Base-by-base conservation (phyloP, 2,888 invertebrate species). In the Halictus quadricinctus region DNA sequence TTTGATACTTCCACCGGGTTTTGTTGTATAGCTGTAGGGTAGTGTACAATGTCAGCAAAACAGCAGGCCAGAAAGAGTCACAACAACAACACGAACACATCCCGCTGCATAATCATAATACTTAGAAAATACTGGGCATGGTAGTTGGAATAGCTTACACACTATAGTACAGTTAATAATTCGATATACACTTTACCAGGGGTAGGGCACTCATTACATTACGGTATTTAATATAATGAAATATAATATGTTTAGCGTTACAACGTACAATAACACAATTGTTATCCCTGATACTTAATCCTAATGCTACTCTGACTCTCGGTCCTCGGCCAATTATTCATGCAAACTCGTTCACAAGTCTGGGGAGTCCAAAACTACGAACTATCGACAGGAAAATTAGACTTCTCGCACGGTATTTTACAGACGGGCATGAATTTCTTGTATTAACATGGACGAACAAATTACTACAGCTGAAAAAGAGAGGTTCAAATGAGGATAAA, bases 101-200 rank as follows among this genome's bases (percentile, higher is more conserved):
- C 66, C 85, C 79, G 87, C 82, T 85, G 85, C 83, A 82, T 85
- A 80, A 76, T 84, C 77, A 87, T 90, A 90, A 88, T 91, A 91
- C 91, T 93, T 93, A 92, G 86, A 92, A 93, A 93, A 93, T 93
- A 93, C 92, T 93, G 92, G 93, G 92, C 91, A 84, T 93, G 92
- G 91, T 93, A 91, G 86, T 92, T 91, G 91, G 88, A 92, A 91
- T 90, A 91, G 88, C 90, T 92, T 91, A 92, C 80, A 76, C 78
- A 29, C 88, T 92, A 92, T 86, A 80, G 87, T 92, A 92, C 87
- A 91, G 87, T 88, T 90, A 91, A 88, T 91, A 89, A 90, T 89
- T 90, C 89, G 89, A 90, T 90, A 89, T 88, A 91, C 88, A 89
- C 87, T 89, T 91, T 84, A 93, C 90, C 88, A 83, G 89, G 88